These are phyloP conservation scores for Peromyscus aztecus DNA, from an alignment of 2,797 vertebrate species.

Conservation along the genomic window DNA sequence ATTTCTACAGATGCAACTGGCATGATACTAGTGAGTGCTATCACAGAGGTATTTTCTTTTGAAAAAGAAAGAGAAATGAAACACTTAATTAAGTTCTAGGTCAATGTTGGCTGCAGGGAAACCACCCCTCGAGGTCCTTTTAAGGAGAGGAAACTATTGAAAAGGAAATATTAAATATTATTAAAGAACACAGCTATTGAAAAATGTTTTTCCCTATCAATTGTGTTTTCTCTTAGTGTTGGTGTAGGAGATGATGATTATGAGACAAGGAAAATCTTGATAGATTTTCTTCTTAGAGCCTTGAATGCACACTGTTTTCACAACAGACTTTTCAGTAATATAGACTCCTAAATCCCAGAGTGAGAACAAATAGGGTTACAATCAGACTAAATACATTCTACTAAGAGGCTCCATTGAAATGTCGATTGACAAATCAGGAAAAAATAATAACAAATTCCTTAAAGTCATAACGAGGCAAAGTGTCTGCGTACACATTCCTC, in stretches of 20 bases:
- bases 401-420: not conserved
- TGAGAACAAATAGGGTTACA: slow-evolving; percentile 33
- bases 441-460: not conserved
- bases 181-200: not conserved
- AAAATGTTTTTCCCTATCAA: not conserved
- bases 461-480: not conserved
- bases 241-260: not conserved
- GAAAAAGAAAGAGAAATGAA: not conserved
- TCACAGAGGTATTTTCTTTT: not conserved
- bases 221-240: not conserved
- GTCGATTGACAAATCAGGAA: slow-evolving; percentile 4
- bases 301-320: not conserved
- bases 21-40: not conserved
- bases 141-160: not conserved
- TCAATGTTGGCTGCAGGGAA: not conserved
- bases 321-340: not conserved
- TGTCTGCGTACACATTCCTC: not conserved
- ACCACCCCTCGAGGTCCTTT: not conserved
- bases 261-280: slow-evolving; percentile 30
- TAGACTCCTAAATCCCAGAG: not conserved
- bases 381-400: slow-evolving; percentile 24
- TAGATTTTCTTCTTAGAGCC: not conserved
- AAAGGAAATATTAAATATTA: not conserved
- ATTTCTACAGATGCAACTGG: not conserved
- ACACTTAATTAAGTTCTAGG: not conserved